phyloP scores from a whole-genome alignment of 2,797 vertebrate species.

The Myotis pilosus region DNA sequence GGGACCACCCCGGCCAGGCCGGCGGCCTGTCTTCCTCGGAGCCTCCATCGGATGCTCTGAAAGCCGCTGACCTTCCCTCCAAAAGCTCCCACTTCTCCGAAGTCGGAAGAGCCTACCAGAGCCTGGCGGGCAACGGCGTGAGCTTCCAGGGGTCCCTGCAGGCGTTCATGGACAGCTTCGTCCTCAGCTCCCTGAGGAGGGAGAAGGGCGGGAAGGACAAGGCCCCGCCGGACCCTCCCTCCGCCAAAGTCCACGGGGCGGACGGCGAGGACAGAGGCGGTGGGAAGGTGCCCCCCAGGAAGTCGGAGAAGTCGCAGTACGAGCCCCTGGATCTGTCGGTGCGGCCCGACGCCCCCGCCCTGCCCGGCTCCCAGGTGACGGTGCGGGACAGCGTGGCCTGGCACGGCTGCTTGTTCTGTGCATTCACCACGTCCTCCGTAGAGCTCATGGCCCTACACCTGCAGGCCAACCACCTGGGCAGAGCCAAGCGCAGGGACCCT shows the following conservation, averaged over 20 bases:
- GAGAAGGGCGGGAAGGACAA: slow-evolving; percentile 93
- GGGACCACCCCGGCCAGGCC: slow-evolving; percentile 90
- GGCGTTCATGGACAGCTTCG: slow-evolving; percentile 98
- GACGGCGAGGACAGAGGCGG: slow-evolving; percentile 89
- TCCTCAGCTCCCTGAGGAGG: slow-evolving; percentile 95
- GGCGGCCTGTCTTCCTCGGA: slow-evolving; percentile 84
- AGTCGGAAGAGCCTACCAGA: slow-evolving; percentile 94
- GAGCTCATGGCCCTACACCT: slow-evolving; percentile 98
- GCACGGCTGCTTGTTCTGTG: slow-evolving; percentile 97
- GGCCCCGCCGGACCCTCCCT: slow-evolving; percentile 87
- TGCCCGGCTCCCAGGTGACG: slow-evolving; percentile 94
- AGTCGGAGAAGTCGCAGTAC: slow-evolving; percentile 93
- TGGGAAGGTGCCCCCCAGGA: slow-evolving; percentile 85
- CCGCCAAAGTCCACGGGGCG: slow-evolving; percentile 87
- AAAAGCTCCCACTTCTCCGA: slow-evolving; percentile 94
- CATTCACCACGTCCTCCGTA: slow-evolving; percentile 97
- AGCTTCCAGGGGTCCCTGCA: slow-evolving; percentile 98
- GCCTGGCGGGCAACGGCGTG: slow-evolving; percentile 94
- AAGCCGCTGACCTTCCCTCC: slow-evolving; percentile 86
- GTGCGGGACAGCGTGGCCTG: slow-evolving; percentile 96
- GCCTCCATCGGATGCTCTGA: slow-evolving; percentile 87
- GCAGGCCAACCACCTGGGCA: slow-evolving; percentile 96
- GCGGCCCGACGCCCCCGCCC: slow-evolving; percentile 91
- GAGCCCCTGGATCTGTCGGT: slow-evolving; percentile 97
- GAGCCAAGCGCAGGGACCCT: slow-evolving; percentile 88